Conservation (phyloP, 2,888 invertebrate species). For the Clitarchus hookeri region DNA sequence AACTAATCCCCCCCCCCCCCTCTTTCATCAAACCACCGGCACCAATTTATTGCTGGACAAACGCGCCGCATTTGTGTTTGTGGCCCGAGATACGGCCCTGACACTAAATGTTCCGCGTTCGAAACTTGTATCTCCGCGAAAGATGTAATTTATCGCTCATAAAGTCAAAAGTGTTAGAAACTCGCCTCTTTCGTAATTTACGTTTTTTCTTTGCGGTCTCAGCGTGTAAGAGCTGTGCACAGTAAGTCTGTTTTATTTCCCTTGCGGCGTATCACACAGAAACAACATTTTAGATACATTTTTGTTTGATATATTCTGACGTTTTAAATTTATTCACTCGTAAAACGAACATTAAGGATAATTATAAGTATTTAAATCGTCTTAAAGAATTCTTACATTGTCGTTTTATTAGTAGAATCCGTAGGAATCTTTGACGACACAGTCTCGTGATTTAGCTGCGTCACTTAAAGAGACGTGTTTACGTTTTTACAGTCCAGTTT, state of each 20-base stretch:
- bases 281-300: no score
- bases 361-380: background rate
- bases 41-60: background rate
- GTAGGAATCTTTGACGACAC: background rate
- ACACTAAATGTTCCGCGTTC: background rate
- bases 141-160: background rate
- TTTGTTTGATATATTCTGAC: background rate
- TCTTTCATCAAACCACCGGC: background rate
- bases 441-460: background rate
- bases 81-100: background rate
- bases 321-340: background rate
- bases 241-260: background rate
- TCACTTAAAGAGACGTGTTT: no score
- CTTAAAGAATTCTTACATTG: background rate
- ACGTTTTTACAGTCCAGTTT: no score
- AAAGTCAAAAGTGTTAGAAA: background rate
- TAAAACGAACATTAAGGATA: background rate
- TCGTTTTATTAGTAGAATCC: background rate
- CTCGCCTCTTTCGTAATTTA: background rate
- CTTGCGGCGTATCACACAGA: background rate
- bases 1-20: background rate
- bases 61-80: background rate
- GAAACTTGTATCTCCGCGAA: background rate
- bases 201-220: background rate
- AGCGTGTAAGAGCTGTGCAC: background rate